Evolutionary conservation across 1,140 invertebrate genomes (phyloP), one percentile per base, ranked within the genome.

Genomic region (Pteromalus puparum): DNA sequence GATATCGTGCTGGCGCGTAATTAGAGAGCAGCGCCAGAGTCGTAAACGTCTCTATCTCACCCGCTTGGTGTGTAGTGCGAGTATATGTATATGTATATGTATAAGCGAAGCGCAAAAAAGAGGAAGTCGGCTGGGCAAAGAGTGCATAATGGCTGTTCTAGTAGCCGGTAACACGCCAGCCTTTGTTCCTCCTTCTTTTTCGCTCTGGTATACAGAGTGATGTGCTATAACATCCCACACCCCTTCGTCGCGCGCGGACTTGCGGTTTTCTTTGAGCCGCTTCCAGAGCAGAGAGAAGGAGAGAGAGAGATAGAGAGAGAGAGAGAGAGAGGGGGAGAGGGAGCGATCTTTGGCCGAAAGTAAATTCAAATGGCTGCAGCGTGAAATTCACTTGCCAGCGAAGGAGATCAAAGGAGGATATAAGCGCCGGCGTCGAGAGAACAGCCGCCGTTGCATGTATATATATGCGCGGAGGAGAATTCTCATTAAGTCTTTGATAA

Each of bases 401-500:
- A 76, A 6, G 46, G 28, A 83, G 82, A 83, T 83, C 73, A 77
- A 83, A 77, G 73, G 74, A 76, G 80, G 28, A 73, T 73, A 61
- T 34, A 53, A 53, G 67, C 80, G 80, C 28, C n/a, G 68, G 68
- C 24, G 10, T 26, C 30, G 78, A 21, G 78, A 72, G 78, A 73
- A 76, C 34, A 24, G n/a, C 18, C 24, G 18, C 68, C 28, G 18
- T 7, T 38, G 2, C 38, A 74, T 42, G 30, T 34, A 72, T 72
- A 72, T 72, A 30, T 21, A 70, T 28, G n/a, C 42, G 6, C 30
- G 38, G 18, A 42, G 42, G 74, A 65, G 74, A 82, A 73, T 79
- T 83, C 82, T 83, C 83, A 78, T 84, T 83, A 83, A 77, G 42
- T 46, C 74, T 83, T 77, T 83, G 82, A 68, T 82, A 74, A 82